Evolutionary conservation across 1,140 invertebrate species (phyloP), one percentile per base, ranked within the genome.

Genomic region (Papilio helenus): DNA sequence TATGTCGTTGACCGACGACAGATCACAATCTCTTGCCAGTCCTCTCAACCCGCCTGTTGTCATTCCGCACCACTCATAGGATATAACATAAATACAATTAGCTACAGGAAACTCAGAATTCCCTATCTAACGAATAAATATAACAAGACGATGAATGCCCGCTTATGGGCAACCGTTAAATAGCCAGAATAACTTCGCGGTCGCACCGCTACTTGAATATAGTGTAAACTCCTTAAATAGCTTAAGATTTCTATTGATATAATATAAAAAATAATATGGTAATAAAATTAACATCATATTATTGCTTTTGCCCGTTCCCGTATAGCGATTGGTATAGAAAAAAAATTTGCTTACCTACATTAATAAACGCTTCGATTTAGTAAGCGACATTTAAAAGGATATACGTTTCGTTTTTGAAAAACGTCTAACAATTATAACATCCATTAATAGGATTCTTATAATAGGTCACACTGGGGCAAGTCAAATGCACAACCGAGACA

Each of bases 191-290:
- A 91, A 87, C 88, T 93, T 93, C 92, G 90, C 93, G 93, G 93
- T 94, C 91, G 92, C 89, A 94, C 92, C 93, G 93, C 93, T 92
- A 92, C 92, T 91, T 87, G 85, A 65, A 89, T 88, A 90, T 88
- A 89, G 86, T 90, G 87, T 93, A 92, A 89, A 92, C 87, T 85
- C 86, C 86, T 92, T 92, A 92, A 90, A 94, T 92, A 94, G 89
- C 90, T 94, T 93, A 94, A 92, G 86, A 89, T 86, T 87, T 88
- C 86, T 93, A 94, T 92, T 89, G 91, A 92, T 93, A 94, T 85
- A 93, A 94, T 93, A 93, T 92, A 94, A 93, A 94, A 93, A 94
- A 94, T 94, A 93, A 94, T 93, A 94, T 94, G 92, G 92, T 94
- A 94, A 94, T 94, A 92, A 94, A 94, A 94, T 93, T 94, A 93